Conservation (phyloP, 2,113 vertebrate species). For the Polypterus senegalus region DNA sequence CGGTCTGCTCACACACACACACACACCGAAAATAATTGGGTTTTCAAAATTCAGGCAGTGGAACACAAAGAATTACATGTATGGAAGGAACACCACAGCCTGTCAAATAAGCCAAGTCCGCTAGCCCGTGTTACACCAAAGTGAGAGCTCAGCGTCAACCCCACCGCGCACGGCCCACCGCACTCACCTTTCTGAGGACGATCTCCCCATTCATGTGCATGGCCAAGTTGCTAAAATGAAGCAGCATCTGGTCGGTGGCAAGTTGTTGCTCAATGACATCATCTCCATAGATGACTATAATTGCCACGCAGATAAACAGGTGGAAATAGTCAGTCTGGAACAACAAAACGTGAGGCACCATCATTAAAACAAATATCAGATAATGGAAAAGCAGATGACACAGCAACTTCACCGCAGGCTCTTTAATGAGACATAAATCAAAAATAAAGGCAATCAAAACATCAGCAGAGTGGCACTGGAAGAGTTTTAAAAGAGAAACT, state of each 20-base stretch:
- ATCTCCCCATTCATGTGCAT: constrained; percentile 98
- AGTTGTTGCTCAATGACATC: constrained; percentile 87
- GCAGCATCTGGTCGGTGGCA: constrained; percentile 89
- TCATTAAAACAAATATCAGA: background rate
- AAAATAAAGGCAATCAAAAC: background rate
- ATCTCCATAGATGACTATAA: constrained; percentile 86
- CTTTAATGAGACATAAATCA: too few relatives aligned
- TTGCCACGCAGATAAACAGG: constrained; percentile 90
- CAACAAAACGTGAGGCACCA: background rate
- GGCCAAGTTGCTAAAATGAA: constrained; percentile 88
- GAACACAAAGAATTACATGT: too few relatives aligned
- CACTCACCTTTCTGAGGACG: constrained; percentile 81
- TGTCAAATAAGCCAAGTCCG: too few relatives aligned
- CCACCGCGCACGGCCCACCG: background rate
- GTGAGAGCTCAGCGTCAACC: too few relatives aligned
- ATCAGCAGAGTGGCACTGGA: background rate
- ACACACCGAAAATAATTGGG: too few relatives aligned
- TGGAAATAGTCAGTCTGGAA: constrained; percentile 93
- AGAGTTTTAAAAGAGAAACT: background rate
- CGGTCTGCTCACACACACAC: too few relatives aligned
- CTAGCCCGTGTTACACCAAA: too few relatives aligned
- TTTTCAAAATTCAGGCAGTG: too few relatives aligned
- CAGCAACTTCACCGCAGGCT: background rate
- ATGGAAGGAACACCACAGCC: too few relatives aligned
- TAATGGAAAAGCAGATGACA: background rate